phyloP scores from a whole-genome alignment of 2,888 invertebrate genomes.

The Latrodectus elegans region DNA sequence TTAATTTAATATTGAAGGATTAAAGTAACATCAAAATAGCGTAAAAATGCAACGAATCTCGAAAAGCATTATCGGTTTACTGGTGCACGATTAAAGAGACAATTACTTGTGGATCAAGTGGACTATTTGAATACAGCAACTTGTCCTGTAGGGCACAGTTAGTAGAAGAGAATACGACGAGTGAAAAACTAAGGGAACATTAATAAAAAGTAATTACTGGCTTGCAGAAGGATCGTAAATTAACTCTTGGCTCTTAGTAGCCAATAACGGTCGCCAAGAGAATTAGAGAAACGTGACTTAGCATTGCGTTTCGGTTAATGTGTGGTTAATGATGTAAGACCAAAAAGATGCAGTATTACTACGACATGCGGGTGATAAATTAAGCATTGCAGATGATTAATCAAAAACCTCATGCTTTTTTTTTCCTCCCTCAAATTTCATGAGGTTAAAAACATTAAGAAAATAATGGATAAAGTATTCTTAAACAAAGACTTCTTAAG shows the following conservation, averaged over 20 bases:
- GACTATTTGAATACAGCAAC: background rate
- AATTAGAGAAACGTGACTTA: slow-evolving; percentile 21
- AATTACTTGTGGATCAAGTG: background rate
- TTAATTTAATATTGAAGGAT: too few relatives aligned
- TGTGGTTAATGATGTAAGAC: slow-evolving; percentile 40
- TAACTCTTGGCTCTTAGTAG: slow-evolving; percentile 21
- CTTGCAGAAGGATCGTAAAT: slow-evolving; percentile 37
- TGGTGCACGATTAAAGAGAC: background rate
- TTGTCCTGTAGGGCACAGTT: background rate
- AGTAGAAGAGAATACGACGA: background rate
- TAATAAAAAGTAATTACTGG: slow-evolving; percentile 49
- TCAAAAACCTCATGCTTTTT: slow-evolving; percentile 10
- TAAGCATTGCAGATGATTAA: slow-evolving; percentile 21
- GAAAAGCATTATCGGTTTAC: background rate
- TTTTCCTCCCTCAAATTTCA: background rate
- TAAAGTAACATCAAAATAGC: too few relatives aligned
- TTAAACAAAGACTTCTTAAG: slow-evolving; percentile 6
- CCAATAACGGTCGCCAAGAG: slow-evolving; percentile 19
- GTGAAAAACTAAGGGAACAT: slow-evolving; percentile 16
- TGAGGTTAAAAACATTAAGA: background rate
- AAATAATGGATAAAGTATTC: slow-evolving; percentile 29
- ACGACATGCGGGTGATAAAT: slow-evolving; percentile 25
- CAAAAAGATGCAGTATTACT: slow-evolving; percentile 25
- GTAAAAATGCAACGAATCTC: too few relatives aligned
- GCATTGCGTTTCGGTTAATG: slow-evolving; percentile 39